Evolutionary conservation across 2,113 vertebrate genomes (phyloP).

Genomic region (Boulengerochromis microlepis): DNA sequence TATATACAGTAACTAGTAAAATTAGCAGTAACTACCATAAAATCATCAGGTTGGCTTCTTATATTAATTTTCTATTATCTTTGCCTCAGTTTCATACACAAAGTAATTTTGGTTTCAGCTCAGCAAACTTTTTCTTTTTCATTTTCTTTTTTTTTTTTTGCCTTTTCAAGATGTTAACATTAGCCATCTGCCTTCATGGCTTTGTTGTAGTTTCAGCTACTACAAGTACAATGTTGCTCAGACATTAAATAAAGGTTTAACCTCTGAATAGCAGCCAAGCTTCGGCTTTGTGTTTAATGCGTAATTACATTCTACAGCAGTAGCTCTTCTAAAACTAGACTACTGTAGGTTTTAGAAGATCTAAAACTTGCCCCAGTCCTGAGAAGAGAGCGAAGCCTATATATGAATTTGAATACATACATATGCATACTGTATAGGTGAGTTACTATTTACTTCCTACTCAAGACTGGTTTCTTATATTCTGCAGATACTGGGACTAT

Average conservation of each 20-base stretch:
- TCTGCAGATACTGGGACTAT: neutral
- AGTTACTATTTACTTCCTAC: neutral
- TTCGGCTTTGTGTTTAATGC: neutral
- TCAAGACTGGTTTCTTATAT: neutral
- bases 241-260: neutral
- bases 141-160: accelerated
- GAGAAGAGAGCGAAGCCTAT: neutral
- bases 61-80: neutral
- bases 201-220: neutral
- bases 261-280: neutral
- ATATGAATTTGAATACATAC: neutral
- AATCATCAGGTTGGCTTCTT: neutral
- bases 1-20: neutral
- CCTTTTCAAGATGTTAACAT: neutral
- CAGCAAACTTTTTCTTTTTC: neutral
- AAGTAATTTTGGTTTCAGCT: neutral
- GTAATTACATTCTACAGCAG: neutral
- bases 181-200: neutral
- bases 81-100: neutral
- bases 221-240: neutral
- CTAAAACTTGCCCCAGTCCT: neutral
- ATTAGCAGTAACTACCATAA: neutral
- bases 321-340: neutral
- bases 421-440: neutral
- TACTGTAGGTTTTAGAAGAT: neutral